Percentiles rank a stretch among this genome's conserved stretches.
phyloP scores from a whole-genome alignment of 2,888 invertebrate species.

The Caradrina clavipalpis region DNA sequence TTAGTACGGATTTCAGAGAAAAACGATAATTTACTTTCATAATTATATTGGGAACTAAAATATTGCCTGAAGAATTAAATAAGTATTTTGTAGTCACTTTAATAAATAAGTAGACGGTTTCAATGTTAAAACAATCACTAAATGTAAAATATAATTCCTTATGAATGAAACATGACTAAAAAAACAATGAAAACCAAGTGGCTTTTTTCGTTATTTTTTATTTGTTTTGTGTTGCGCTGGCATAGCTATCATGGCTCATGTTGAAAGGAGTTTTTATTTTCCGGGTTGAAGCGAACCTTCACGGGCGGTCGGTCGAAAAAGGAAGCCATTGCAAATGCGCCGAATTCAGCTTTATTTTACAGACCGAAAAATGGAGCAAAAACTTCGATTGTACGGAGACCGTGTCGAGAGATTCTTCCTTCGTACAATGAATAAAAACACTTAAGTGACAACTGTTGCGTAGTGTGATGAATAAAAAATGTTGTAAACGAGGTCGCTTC shows the following conservation, averaged over 20 bases:
- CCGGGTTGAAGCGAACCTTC: conserved; percentile 71
- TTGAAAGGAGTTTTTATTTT: conserved; percentile 63
- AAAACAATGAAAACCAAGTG: conserved; percentile 43
- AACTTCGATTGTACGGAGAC: conserved; percentile 67
- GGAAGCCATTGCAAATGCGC: conserved; percentile 70
- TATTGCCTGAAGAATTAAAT: conserved; percentile 24
- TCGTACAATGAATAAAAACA: conserved; percentile 57
- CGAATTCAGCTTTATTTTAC: conserved; percentile 67
- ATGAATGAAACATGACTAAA: conserved; percentile 36
- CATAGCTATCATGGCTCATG: conserved; percentile 49
- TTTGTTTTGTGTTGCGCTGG: conserved; percentile 43
- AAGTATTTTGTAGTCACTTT: conserved; percentile 3
- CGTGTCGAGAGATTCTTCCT: conserved; percentile 66
- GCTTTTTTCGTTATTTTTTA: conserved; percentile 40
- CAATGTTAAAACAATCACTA: conserved; percentile 29
- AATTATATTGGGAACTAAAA: conserved; percentile 42
- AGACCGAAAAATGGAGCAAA: conserved; percentile 66
- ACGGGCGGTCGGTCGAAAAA: conserved; percentile 68
- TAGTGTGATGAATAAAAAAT: conserved; percentile 72
- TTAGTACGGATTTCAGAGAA: conserved; percentile 58
- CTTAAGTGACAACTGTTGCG: conserved; percentile 61
- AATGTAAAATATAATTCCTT: conserved; percentile 29
- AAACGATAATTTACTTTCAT: conserved; percentile 45
- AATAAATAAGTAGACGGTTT: conserved; percentile 21
- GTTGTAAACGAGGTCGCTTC: conserved; percentile 72